Conservation (phyloP, 2,888 invertebrate genomes). For the Pterobdella sp. region DNA sequence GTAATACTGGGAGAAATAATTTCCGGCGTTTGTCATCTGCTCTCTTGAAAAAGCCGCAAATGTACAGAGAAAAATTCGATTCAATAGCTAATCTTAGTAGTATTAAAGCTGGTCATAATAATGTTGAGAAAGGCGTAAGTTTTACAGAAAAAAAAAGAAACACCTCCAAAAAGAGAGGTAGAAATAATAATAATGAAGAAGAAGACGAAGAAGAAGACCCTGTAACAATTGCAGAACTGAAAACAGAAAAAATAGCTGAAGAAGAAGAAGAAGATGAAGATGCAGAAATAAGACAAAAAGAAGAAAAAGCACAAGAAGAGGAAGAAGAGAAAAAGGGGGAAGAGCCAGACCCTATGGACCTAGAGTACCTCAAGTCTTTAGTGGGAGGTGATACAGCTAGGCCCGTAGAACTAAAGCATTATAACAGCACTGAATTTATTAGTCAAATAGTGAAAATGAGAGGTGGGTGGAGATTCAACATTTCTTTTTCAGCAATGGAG, state of each 20-base stretch:
- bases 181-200: neutral
- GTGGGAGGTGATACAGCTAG: conserved; percentile 17
- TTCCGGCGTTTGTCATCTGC: neutral
- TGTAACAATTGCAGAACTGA: neutral
- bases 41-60: neutral
- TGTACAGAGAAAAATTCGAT: too few relatives aligned
- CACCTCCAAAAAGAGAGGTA: too few relatives aligned
- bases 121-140: too few relatives aligned
- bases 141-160: too few relatives aligned
- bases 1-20: neutral
- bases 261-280: neutral
- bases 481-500: conserved; percentile 12
- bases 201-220: neutral
- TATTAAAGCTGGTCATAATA: too few relatives aligned
- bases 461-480: conserved; percentile 27
- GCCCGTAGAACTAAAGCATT: conserved; percentile 19
- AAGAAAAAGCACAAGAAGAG: neutral
- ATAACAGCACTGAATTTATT: conserved; percentile 24
- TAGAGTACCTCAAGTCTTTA: conserved; percentile 2
- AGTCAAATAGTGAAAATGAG: conserved; percentile 16
- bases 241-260: neutral
- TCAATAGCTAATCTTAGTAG: too few relatives aligned
- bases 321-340: neutral
- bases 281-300: neutral
- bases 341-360: neutral